phyloP scores from a whole-genome alignment of 35 echinoderm and acorn worm species.

The Chiridota heheva region DNA sequence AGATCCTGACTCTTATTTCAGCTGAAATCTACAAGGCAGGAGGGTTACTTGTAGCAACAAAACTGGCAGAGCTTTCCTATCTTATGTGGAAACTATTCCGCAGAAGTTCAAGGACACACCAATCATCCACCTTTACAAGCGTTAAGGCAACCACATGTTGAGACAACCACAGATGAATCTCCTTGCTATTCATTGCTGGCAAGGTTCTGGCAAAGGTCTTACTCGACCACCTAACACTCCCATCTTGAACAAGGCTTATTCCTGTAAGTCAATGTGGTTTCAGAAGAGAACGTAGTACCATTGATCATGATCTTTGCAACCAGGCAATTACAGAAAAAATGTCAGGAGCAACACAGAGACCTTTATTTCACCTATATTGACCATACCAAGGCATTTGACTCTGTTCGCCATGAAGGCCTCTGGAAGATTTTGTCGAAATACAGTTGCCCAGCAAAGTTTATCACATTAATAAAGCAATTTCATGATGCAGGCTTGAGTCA shows the following conservation, averaged over 20 bases:
- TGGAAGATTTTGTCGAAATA: conserved; percentile 1
- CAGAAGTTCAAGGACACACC: too few relatives aligned
- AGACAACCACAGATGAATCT: conserved; percentile 1
- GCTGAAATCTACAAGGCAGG: too few relatives aligned
- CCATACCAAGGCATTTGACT: neutral
- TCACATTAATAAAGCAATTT: neutral
- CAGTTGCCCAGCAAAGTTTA: neutral
- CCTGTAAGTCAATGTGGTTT: too few relatives aligned
- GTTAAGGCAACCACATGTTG: too few relatives aligned
- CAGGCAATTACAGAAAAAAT: neutral
- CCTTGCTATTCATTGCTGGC: neutral
- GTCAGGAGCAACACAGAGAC: neutral
- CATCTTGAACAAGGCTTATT: too few relatives aligned
- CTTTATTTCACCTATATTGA: neutral
- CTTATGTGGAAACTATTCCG: too few relatives aligned
- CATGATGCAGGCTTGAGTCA: conserved; percentile 7
- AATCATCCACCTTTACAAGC: too few relatives aligned
- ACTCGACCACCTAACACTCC: neutral
- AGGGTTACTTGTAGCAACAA: too few relatives aligned
- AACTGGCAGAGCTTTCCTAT: too few relatives aligned
- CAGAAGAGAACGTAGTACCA: too few relatives aligned
- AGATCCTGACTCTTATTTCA: too few relatives aligned
- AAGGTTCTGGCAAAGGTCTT: neutral
- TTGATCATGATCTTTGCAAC: neutral
- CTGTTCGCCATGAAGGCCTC: neutral